Evolutionary conservation across 2,797 vertebrate species (phyloP).

Genomic region (Neoniphon sammara): DNA sequence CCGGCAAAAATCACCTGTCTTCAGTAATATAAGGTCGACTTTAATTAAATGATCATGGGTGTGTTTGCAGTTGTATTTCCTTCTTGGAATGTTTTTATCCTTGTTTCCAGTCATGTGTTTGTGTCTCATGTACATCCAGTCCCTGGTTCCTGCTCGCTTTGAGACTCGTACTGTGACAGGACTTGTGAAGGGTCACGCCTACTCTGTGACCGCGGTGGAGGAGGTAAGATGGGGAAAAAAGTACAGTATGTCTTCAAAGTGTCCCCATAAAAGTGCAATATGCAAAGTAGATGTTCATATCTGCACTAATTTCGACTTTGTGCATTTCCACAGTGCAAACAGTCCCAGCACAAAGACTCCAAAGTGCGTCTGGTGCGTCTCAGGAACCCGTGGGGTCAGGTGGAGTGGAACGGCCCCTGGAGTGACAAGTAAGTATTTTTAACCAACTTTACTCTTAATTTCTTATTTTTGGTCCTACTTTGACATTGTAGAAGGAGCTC

Average conservation of each 20-base stretch:
- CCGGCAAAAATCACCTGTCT: not conserved
- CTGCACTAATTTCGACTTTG: not conserved
- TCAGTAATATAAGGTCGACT: not conserved
- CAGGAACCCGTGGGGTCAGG: conserved; percentile 97
- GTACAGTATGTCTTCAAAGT: not conserved
- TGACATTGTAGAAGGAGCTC: not conserved
- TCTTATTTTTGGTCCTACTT: not conserved
- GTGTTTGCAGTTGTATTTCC: not conserved
- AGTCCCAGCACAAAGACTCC: conserved; percentile 76
- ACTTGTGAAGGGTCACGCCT: conserved; percentile 95
- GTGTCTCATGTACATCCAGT: conserved; percentile 77
- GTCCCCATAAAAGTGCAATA: not conserved
- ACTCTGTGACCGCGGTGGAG: conserved; percentile 95
- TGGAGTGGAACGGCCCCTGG: conserved; percentile 95
- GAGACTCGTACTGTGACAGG: conserved; percentile 93
- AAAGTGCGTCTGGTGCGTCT: conserved; percentile 88
- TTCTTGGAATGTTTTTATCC: not conserved
- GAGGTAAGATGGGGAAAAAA: conserved; percentile 83
- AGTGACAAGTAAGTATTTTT: conserved; percentile 81
- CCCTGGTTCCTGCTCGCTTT: conserved; percentile 90
- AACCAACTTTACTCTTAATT: not conserved
- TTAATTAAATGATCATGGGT: not conserved
- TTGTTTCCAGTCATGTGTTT: not conserved
- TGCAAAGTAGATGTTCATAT: not conserved
- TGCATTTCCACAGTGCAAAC: conserved; percentile 73